Conservation (phyloP, 2,888 invertebrate species). For the Encarsia formosa region DNA sequence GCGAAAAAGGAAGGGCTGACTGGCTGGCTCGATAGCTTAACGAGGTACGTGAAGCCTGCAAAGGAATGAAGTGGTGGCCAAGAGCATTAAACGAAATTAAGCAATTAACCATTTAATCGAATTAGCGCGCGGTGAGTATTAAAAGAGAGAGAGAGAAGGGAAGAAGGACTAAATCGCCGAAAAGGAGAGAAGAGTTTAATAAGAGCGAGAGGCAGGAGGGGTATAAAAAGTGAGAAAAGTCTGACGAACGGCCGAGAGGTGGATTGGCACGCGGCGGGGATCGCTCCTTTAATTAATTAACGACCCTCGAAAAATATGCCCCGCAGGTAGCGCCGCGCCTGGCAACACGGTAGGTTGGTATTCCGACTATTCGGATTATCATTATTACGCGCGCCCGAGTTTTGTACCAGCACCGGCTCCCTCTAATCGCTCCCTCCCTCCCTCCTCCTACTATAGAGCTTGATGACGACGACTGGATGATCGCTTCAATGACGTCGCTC, state of each 20-base stretch:
- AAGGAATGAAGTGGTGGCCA: conserved; percentile 27
- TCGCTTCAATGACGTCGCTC: too few relatives aligned
- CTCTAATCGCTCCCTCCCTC: neutral
- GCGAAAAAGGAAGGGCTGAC: neutral
- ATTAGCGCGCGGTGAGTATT: conserved; percentile 41
- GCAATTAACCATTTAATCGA: conserved; percentile 49
- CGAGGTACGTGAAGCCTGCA: neutral
- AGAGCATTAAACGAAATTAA: conserved; percentile 47
- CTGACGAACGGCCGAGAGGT: conserved; percentile 2
- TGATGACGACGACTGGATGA: too few relatives aligned
- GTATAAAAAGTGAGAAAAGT: conserved; percentile 1
- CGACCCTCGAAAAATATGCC: conserved; percentile 34
- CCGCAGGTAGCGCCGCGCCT: conserved; percentile 21
- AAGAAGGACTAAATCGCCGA: too few relatives aligned
- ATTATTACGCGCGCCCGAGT: conserved; percentile 27
- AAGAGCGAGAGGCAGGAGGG: neutral
- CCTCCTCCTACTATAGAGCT: too few relatives aligned
- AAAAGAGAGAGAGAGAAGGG: conserved; percentile 6
- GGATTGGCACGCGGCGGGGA: conserved; percentile 9
- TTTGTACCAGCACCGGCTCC: conserved; percentile 1
- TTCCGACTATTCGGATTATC: conserved; percentile 35
- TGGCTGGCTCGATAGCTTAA: conserved; percentile 5
- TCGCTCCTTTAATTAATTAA: conserved; percentile 45
- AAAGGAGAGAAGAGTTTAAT: conserved; percentile 38
- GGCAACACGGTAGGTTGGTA: conserved; percentile 36